These are phyloP conservation scores for Zoanthus sociatus DNA, from an alignment of 92 coral and sea anemone genomes.

Conservation along the genomic window DNA sequence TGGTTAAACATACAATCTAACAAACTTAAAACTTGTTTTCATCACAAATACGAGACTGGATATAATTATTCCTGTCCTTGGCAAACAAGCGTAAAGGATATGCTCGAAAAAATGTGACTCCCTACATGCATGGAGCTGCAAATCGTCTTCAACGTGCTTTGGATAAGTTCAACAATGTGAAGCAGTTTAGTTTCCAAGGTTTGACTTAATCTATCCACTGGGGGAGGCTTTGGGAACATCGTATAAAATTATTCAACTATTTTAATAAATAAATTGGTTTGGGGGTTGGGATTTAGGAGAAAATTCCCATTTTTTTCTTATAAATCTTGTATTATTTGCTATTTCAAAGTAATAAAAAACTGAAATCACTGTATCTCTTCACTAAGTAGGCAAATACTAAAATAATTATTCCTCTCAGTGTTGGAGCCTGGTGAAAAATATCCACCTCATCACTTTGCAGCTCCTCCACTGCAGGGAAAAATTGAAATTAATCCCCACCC, in stretches of 20 bases:
- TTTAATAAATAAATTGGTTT: slow-evolving; percentile 22
- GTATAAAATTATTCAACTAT: slow-evolving; percentile 3
- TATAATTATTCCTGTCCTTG: slow-evolving; percentile 54
- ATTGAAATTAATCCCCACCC: slow-evolving; percentile 14
- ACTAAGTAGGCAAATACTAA: slow-evolving; percentile 8
- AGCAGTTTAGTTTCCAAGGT: slow-evolving; percentile 77
- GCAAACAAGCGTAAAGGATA: slow-evolving; percentile 40
- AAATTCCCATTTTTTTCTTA: slow-evolving; percentile 14
- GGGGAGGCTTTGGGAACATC: slow-evolving; percentile 12
- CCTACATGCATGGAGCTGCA: slow-evolving; percentile 69
- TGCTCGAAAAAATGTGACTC: slow-evolving; percentile 56
- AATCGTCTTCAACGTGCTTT: slow-evolving; percentile 62
- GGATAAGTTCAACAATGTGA: slow-evolving; percentile 53
- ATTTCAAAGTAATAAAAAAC: slow-evolving; percentile 22
- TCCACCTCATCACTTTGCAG: slow-evolving; percentile 5
- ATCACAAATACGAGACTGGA: slow-evolving; percentile 48
- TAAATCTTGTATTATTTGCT: slow-evolving; percentile 21
- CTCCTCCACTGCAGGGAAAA: background rate
- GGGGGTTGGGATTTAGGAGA: slow-evolving; percentile 4
- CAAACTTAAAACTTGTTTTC: slow-evolving; percentile 16
- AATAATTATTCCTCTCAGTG: slow-evolving; percentile 10
- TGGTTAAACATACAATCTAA: slow-evolving; percentile 14
- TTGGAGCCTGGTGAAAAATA: slow-evolving; percentile 18
- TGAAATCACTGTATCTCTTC: slow-evolving; percentile 15
- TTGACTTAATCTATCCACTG: slow-evolving; percentile 27